phyloP scores from a whole-genome alignment of 2,113 vertebrate species.

The Piaya cayana region DNA sequence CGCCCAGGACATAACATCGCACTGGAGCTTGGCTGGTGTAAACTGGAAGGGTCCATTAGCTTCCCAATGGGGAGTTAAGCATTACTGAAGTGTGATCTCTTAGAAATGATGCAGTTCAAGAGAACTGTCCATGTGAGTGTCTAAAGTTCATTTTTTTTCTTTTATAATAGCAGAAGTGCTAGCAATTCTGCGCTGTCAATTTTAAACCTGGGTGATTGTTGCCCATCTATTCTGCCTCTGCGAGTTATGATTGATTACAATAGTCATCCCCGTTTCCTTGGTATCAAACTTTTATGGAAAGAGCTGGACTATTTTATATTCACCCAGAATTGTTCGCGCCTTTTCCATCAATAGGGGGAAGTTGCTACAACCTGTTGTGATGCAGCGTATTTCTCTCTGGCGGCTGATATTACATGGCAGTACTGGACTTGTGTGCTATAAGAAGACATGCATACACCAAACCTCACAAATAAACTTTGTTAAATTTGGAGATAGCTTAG shows the following conservation, averaged over 20 bases:
- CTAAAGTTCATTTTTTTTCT: neutral
- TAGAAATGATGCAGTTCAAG: neutral
- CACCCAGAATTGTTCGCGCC: neutral
- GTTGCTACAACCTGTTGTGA: neutral
- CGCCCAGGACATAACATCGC: neutral
- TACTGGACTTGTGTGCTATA: neutral
- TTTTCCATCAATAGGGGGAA: neutral
- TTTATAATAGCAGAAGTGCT: neutral
- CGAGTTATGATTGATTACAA: neutral
- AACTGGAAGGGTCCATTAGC: constrained; percentile 32
- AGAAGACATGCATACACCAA: neutral
- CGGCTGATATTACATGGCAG: neutral
- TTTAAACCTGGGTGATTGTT: neutral
- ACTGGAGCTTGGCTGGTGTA: constrained; percentile 6
- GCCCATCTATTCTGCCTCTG: neutral
- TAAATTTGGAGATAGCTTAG: neutral
- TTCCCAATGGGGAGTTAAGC: neutral
- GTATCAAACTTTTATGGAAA: neutral
- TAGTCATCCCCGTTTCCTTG: neutral
- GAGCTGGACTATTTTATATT: neutral
- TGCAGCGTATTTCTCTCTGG: neutral
- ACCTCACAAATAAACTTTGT: neutral
- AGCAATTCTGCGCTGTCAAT: neutral
- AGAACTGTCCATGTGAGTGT: neutral
- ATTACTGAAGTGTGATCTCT: neutral